Conservation (phyloP, 2,113 vertebrate species). For the Collichthys lucidus region DNA sequence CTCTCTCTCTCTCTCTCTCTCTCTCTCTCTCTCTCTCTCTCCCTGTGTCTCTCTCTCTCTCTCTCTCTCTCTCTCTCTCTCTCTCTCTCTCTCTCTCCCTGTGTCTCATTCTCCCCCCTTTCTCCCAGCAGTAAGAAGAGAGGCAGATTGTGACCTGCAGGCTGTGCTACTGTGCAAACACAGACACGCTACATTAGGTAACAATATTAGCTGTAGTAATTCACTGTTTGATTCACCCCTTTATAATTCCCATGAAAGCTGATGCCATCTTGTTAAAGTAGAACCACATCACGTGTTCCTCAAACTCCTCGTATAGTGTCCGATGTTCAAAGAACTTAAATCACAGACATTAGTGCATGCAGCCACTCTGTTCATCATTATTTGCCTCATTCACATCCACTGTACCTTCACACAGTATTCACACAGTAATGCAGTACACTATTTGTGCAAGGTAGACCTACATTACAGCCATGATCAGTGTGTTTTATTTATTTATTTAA, state of each 20-base stretch:
- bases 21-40: no score
- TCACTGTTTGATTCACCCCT: not conserved
- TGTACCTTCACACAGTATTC: not conserved
- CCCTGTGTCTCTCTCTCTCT: no score
- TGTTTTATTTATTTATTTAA: not conserved
- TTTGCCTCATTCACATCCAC: not conserved
- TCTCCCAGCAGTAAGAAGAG: conserved; percentile 22
- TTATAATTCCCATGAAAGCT: not conserved
- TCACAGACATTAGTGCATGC: not conserved
- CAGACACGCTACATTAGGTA: conserved; percentile 7
- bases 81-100: not conserved
- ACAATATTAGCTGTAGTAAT: not conserved
- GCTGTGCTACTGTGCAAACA: conserved; percentile 22
- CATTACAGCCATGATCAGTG: not conserved
- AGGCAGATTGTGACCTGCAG: conserved; percentile 28
- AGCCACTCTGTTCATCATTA: not conserved
- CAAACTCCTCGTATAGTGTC: no score
- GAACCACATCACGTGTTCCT: not conserved
- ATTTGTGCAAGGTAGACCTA: not conserved
- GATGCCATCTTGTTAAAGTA: not conserved
- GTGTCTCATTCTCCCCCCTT: not conserved
- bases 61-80: no score
- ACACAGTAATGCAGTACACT: no score
- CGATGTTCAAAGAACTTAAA: not conserved
- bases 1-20: no score